Base-by-base conservation (phyloP, 2,888 invertebrate genomes). In the Spodoptera littoralis region DNA sequence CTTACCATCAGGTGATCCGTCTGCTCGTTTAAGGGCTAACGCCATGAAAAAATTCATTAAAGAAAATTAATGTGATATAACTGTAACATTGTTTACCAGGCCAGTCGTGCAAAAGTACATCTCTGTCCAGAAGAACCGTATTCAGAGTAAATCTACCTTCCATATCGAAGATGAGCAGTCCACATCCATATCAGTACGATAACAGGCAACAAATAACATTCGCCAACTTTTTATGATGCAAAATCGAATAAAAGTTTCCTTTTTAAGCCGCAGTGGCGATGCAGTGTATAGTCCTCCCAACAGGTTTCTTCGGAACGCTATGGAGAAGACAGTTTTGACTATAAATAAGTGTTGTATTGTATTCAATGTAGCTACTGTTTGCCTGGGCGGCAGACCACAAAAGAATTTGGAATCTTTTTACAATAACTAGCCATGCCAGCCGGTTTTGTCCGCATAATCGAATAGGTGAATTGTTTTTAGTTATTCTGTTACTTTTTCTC, bases 291-390 rank as follows among this genome's bases (percentile, higher is more conserved):
- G 22, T 68, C 84, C 57, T 73, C 82, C 36, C 75, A 73, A 85
- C 67, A 72, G 73, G 66, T 81, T 81, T 84, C 77, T 87, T 73
- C 84, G 80, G 91, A 90, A 92, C 93, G 92, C 87, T 94, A 94
- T 93, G 93, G 93, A 84, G 90, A 86, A 87, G 92, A 92, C 93
- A 93, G 92, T 92, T 92, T 93, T 92, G 93, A 93, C 93, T 93
- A 92, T 94, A 94, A 94, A 94, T 93, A 94, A 94, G 93, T 94
- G 93, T 92, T 86, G 93, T 91, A 94, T 94, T 94, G 93, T 94
- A 94, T 94, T 93, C 93, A 94, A 91, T 92, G 89, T 88, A 88
- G 92, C 93, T 92, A 92, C 93, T 88, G 92, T 91, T 86, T 87
- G 85, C 82, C 73, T 65, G 63, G 90, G 89, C 93, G 93, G 93